phyloP scores from a whole-genome alignment of 2,888 invertebrate genomes.

The Acleris sparsana region DNA sequence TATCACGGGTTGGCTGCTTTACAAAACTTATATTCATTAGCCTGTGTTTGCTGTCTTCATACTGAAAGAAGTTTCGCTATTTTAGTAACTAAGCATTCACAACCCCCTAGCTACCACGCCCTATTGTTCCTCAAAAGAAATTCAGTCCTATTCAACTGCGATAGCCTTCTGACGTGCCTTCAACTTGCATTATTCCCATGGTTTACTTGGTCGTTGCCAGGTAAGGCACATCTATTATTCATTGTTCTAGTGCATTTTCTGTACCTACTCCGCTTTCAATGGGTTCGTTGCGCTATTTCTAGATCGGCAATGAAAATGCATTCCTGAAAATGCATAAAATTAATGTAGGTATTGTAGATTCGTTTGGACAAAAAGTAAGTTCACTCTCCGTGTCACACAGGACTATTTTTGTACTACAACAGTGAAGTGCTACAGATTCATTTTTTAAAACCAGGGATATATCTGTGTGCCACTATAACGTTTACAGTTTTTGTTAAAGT shows the following conservation, averaged over 20 bases:
- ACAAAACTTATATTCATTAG: too few species aligned
- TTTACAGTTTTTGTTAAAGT: too few species aligned
- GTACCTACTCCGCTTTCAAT: slow-evolving; percentile 40
- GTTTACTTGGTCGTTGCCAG: slow-evolving; percentile 61
- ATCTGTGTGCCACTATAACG: too few species aligned
- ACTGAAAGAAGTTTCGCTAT: slow-evolving; percentile 8
- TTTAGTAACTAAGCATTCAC: slow-evolving; percentile 32
- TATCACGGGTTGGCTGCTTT: too few species aligned
- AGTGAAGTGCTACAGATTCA: too few species aligned
- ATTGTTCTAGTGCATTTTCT: slow-evolving; percentile 57
- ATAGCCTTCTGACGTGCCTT: slow-evolving; percentile 59
- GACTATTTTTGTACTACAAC: too few species aligned
- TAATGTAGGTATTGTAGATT: not conserved
- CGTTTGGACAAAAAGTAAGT: too few species aligned
- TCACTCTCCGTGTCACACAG: too few species aligned
- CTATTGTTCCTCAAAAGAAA: slow-evolving; percentile 7
- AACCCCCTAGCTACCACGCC: slow-evolving; percentile 27
- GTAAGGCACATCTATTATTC: slow-evolving; percentile 72
- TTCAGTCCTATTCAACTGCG: slow-evolving; percentile 51
- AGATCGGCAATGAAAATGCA: slow-evolving; percentile 32
- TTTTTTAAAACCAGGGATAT: too few species aligned
- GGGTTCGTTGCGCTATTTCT: slow-evolving; percentile 49
- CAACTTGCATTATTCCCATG: slow-evolving; percentile 47
- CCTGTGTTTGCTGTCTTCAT: not conserved
- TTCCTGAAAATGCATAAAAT: not conserved